phyloP scores from a whole-genome alignment of 2,797 vertebrate genomes.

The Lepus oiostolus region DNA sequence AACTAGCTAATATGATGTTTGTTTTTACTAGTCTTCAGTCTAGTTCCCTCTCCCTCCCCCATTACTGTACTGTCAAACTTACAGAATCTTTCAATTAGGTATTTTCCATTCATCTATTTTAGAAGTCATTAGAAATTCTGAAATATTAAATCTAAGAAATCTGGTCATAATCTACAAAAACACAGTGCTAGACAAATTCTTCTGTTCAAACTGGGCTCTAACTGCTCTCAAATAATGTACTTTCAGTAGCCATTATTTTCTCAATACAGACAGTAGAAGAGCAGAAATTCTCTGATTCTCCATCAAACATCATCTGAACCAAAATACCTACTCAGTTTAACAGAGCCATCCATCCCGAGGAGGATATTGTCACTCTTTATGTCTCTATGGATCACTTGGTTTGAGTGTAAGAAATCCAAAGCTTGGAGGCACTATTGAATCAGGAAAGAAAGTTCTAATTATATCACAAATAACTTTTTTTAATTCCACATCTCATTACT shows the following conservation, averaged over 20 bases:
- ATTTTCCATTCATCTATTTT: not conserved
- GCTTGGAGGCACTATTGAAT: constrained; percentile 96
- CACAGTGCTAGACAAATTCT: not conserved
- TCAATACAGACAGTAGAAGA: not conserved
- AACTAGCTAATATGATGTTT: constrained; percentile 10
- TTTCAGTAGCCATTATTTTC: not conserved
- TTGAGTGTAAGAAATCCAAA: constrained; percentile 98
- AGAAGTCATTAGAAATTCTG: constrained; percentile 37
- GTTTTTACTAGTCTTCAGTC: constrained; percentile 48
- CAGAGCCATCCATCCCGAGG: constrained; percentile 98
- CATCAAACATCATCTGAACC: not conserved
- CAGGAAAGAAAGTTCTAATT: constrained; percentile 76
- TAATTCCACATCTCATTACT: constrained; percentile 67
- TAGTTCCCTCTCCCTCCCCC: not conserved
- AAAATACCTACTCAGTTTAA: constrained; percentile 96
- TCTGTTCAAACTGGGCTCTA: not conserved
- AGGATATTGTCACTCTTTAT: constrained; percentile 99
- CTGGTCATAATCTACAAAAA: not conserved
- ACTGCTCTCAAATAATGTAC: not conserved
- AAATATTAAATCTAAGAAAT: constrained; percentile 47
- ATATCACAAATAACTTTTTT: constrained; percentile 69
- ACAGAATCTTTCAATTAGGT: constrained; percentile 13
- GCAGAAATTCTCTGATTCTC: constrained; percentile 17
- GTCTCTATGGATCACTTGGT: constrained; percentile 99
- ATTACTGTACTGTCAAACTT: not conserved